Conservation (phyloP, 2,888 invertebrate species). For the Zaprionus bogoriensis region DNA sequence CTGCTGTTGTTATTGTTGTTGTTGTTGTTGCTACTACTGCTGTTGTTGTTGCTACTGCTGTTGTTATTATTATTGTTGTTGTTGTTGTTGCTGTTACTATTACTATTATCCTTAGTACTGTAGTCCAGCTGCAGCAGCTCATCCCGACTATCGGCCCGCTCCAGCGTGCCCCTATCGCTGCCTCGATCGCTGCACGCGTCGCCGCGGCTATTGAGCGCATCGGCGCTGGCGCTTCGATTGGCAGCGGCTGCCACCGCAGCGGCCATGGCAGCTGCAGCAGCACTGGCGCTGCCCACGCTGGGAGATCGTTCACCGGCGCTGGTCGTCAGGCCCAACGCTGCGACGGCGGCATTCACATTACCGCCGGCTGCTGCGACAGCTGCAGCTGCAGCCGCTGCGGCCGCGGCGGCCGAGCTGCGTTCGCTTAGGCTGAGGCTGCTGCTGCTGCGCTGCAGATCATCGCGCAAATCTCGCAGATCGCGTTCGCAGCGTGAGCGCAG, state of each 20-base stretch:
- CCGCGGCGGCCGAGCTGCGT: slow-evolving; percentile 79
- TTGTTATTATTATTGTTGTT: slow-evolving; percentile 51
- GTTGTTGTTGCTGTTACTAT: slow-evolving; percentile 58
- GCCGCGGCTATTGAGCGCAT: slow-evolving; percentile 65
- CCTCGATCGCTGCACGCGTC: slow-evolving; percentile 72
- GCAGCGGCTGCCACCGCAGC: slow-evolving; percentile 76
- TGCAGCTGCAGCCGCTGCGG: slow-evolving; percentile 77
- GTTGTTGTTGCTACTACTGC: slow-evolving; percentile 38
- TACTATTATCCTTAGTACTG: slow-evolving; percentile 81
- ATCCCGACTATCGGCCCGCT: slow-evolving; percentile 82
- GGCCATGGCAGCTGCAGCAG: slow-evolving; percentile 77
- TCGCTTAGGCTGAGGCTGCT: slow-evolving; percentile 80
- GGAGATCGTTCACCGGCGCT: slow-evolving; percentile 81
- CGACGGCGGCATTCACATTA: slow-evolving; percentile 78
- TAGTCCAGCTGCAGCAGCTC: slow-evolving; percentile 83
- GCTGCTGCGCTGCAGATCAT: slow-evolving; percentile 81
- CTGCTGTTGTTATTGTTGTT: slow-evolving; percentile 42
- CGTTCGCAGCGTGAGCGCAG: slow-evolving; percentile 77
- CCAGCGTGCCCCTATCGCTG: slow-evolving; percentile 76
- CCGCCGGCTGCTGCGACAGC: slow-evolving; percentile 75
- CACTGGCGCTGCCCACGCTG: slow-evolving; percentile 81
- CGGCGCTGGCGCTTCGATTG: slow-evolving; percentile 77
- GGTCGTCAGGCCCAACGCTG: slow-evolving; percentile 76
- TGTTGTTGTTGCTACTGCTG: slow-evolving; percentile 52
- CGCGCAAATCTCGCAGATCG: slow-evolving; percentile 81